Conservation (phyloP, 2,888 invertebrate species). For the Rhagonycha fulva region DNA sequence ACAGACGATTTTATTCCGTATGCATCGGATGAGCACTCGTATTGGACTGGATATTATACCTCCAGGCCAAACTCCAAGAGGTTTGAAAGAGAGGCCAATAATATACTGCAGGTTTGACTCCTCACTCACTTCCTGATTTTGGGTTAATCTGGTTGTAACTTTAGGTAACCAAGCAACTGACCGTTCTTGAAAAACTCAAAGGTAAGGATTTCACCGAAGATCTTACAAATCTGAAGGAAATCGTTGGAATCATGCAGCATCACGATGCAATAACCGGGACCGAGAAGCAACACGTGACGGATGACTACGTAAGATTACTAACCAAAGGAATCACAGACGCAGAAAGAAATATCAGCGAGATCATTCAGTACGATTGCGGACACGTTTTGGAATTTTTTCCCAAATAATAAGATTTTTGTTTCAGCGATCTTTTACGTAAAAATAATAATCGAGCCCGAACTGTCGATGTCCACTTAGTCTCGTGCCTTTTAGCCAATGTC, state of each 20-base stretch:
- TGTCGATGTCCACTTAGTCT: constrained; percentile 43
- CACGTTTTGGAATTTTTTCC: neutral
- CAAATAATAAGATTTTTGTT: neutral
- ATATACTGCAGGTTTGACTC: constrained; percentile 29
- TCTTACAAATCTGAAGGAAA: constrained; percentile 65
- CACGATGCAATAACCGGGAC: constrained; percentile 89
- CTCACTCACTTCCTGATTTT: neutral
- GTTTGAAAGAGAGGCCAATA: constrained; percentile 31
- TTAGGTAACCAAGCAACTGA: constrained; percentile 72
- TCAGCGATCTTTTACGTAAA: constrained; percentile 28
- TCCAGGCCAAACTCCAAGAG: constrained; percentile 33
- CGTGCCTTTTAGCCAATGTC: constrained; percentile 65
- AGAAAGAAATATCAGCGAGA: neutral
- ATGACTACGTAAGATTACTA: constrained; percentile 82
- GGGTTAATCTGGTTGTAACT: constrained; percentile 17
- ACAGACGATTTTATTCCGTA: constrained; percentile 70
- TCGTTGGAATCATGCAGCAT: constrained; percentile 84
- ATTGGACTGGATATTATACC: constrained; percentile 34
- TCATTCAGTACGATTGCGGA: neutral
- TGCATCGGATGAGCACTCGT: constrained; percentile 54
- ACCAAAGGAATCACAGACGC: constrained; percentile 66
- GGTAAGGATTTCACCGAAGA: constrained; percentile 55
- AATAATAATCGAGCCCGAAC: constrained; percentile 5
- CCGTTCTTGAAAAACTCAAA: constrained; percentile 58
- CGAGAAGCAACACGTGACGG: constrained; percentile 80